Conservation (phyloP, 2,113 vertebrate species). For the Miniopterus natalensis region DNA sequence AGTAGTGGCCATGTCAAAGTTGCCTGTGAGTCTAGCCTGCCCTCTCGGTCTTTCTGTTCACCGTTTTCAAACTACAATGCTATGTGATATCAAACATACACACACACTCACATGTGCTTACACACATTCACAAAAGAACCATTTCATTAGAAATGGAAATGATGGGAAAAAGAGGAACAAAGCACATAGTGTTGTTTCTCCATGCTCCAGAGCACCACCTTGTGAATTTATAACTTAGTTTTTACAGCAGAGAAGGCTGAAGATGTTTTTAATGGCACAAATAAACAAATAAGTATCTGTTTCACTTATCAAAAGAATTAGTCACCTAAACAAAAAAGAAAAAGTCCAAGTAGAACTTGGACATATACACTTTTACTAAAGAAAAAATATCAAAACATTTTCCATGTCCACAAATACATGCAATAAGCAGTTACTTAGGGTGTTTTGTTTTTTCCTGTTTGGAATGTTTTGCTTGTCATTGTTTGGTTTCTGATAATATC, state of each 20-base stretch:
- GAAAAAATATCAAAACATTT: conserved; percentile 52
- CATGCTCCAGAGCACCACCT: neutral
- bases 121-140: neutral
- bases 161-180: conserved; percentile 14
- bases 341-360: conserved; percentile 28
- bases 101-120: neutral
- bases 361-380: conserved; percentile 36
- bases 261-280: neutral
- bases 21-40: neutral
- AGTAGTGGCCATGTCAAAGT: neutral
- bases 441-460: neutral
- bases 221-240: conserved; percentile 44
- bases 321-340: conserved; percentile 25
- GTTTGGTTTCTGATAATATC: conserved; percentile 53
- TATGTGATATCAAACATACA: neutral
- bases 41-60: neutral
- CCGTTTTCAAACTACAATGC: neutral
- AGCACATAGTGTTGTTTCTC: neutral
- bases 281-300: neutral
- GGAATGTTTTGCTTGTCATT: neutral
- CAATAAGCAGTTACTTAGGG: neutral
- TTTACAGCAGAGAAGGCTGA: neutral
- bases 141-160: conserved; percentile 55
- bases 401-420: conserved; percentile 9
- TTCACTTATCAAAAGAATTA: conserved; percentile 45